Base-by-base conservation (phyloP, 2,888 invertebrate genomes). In the Drosophila putrida region DNA sequence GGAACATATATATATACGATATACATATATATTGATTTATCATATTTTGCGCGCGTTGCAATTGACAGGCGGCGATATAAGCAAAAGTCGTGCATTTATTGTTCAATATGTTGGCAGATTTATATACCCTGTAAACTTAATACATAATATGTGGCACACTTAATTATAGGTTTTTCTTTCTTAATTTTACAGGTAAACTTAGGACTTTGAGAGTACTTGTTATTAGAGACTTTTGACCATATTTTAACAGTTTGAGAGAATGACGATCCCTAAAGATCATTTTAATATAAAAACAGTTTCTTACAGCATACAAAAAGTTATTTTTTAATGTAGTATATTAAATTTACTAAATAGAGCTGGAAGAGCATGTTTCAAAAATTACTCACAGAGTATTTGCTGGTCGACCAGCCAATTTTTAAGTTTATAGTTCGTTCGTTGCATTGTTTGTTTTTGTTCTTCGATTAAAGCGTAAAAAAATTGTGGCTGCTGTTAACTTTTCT, bases 11-110 rank as follows among this genome's bases (percentile, higher is more conserved):
- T 50, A 69, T 67, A 59, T 78, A 74, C 43, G 20, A 41, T 46
- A 49, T 55, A 44, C 39, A 31, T 58, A 62, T 69, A 73, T 81
- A 88, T 88, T 85, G 85, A 85, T 85, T 85, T 85, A 85, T 85
- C 88, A 87, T 81, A 79, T 79, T 84, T 71, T 50, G 73, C 39
- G 62, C 55, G 58, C 68, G 55, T 61, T 75, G 75, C 76, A 54
- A 70, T 63, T 83, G 84, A 84, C 89, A 87, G 87, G 38, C 57
- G 11, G 38, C 59, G 54, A 74, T 58, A 51, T 57, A 71, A 51
- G 61, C 46, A 6, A 49, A 61, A 86, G 46, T 71, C 63, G 67
- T 72, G 79, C 69, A 50, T 51, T 65, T 65, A 68, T 86, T 74
- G 67, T 66, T 60, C 46, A 55, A 27, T 35, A 55, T 44, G 27